Base-by-base conservation (phyloP, 2,888 invertebrate genomes). In the Ellobium chinense region DNA sequence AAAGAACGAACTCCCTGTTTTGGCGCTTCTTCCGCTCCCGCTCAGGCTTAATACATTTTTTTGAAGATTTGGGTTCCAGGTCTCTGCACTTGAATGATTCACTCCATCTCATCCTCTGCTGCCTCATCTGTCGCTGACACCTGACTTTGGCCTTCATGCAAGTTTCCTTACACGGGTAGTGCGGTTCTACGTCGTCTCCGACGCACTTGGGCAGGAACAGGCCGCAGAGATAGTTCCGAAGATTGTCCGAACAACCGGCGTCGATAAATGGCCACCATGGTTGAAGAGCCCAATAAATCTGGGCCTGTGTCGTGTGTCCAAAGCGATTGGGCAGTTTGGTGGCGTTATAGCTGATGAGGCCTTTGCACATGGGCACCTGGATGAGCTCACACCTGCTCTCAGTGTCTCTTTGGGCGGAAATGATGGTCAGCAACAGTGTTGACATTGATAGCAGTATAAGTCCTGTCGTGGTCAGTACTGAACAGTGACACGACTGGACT, bases 241-340 rank as follows among this genome's bases (percentile, higher is more conserved):
- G 85, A 74, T 90, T 89, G 31, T 83, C 82, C 2, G 90, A 89
- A 76, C 89, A 90, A 7, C 86, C 86, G 54, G 82, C 83, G 81
- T 91, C 90, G 87, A 90, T 89, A 79, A 85, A 86, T 7, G 88
- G 85, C 90, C 90, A 91, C 72, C 85, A 83, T 2, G 85, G 87
- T 69, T 90, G 88, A 9, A 90, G 82, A 24, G 86, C 86, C 82
- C 89, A 86, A 84, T 89, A 88, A 0, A 89, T 87, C 34, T 89
- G 83, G 1, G 82, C 73, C 75, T 89, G 89, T 1, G 87, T 86
- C 24, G 66, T 82, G 81, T 89, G 89, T 37, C 87, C 85, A 60
- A 86, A 86, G 18, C 74, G 72, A 80, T 89, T 89, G 5, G 89
- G 89, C n/a, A 90, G 83, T 60, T 82, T 85, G 4, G 90, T 89